These are phyloP conservation scores for Caenorhabditis latens DNA, from an alignment of 1,140 invertebrate species.

Conservation along the genomic window DNA sequence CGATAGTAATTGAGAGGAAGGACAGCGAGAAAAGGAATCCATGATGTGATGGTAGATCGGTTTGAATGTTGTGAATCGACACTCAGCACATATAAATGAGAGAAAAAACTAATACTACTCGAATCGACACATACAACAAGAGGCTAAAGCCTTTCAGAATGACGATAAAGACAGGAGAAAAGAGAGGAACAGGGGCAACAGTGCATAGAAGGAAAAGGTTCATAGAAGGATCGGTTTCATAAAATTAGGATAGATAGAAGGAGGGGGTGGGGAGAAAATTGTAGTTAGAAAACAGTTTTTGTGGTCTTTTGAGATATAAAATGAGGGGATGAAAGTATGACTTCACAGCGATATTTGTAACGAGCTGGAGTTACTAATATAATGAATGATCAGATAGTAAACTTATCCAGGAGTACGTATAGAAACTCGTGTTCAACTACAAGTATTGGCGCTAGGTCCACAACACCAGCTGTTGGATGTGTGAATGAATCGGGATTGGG, in stretches of 20 bases:
- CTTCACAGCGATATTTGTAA: constrained; percentile 50
- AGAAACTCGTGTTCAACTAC: constrained; percentile 49
- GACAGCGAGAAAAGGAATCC: background rate
- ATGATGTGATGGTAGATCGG: constrained; percentile 50
- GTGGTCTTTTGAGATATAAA: background rate
- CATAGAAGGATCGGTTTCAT: constrained; percentile 26
- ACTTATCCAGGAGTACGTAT: constrained; percentile 30
- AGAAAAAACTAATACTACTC: constrained; percentile 30
- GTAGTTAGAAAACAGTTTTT: background rate
- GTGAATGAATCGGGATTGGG: background rate
- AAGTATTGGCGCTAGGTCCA: constrained; percentile 33
- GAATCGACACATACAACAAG: constrained; percentile 52
- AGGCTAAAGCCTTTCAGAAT: constrained; percentile 42
- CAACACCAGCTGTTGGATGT: background rate
- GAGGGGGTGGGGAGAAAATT: background rate
- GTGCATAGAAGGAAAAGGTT: constrained; percentile 38
- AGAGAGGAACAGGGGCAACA: background rate
- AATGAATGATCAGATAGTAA: background rate
- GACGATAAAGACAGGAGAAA: constrained; percentile 31
- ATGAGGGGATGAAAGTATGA: constrained; percentile 18
- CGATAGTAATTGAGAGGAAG: background rate
- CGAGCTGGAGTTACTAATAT: constrained; percentile 22
- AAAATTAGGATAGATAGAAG: constrained; percentile 17
- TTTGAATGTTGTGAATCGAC: constrained; percentile 25
- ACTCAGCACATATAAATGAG: constrained; percentile 34